Conservation (phyloP, 1,140 invertebrate species). For the Drosophila rhopaloa region DNA sequence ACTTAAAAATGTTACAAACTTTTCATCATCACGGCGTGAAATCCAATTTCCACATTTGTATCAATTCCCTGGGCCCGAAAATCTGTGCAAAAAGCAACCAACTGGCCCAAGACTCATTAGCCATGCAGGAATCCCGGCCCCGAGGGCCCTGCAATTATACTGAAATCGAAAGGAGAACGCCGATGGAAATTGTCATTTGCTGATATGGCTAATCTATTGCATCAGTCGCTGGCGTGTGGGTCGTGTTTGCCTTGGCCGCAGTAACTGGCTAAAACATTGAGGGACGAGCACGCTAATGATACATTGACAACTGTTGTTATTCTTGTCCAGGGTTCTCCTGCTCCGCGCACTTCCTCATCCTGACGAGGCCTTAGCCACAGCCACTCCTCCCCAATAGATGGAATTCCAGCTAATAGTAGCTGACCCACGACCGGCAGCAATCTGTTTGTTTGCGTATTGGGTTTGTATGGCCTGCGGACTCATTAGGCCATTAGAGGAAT, state of each 20-base stretch:
- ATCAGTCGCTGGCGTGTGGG: conserved; percentile 43
- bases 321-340: conserved; percentile 7
- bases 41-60: conserved; percentile 51
- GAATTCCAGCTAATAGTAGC: conserved; percentile 22
- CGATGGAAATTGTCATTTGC: conserved; percentile 46
- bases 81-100: conserved; percentile 44
- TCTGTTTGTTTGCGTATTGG: conserved; percentile 40
- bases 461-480: conserved; percentile 46
- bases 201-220: conserved; percentile 63
- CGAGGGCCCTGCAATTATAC: conserved; percentile 52
- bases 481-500: conserved; percentile 61
- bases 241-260: conserved; percentile 8
- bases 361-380: background rate
- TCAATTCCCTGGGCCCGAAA: conserved; percentile 25
- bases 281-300: conserved; percentile 59
- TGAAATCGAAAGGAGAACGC: conserved; percentile 32
- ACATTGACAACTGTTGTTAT: conserved; percentile 73
- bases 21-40: conserved; percentile 50
- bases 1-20: conserved; percentile 47
- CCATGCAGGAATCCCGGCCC: conserved; percentile 38
- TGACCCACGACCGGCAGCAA: conserved; percentile 10
- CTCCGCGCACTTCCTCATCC: background rate
- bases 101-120: conserved; percentile 43
- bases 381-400: background rate
- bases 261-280: conserved; percentile 26